Base-by-base conservation (phyloP, 2,888 invertebrate genomes). In the Pterostichus niger region DNA sequence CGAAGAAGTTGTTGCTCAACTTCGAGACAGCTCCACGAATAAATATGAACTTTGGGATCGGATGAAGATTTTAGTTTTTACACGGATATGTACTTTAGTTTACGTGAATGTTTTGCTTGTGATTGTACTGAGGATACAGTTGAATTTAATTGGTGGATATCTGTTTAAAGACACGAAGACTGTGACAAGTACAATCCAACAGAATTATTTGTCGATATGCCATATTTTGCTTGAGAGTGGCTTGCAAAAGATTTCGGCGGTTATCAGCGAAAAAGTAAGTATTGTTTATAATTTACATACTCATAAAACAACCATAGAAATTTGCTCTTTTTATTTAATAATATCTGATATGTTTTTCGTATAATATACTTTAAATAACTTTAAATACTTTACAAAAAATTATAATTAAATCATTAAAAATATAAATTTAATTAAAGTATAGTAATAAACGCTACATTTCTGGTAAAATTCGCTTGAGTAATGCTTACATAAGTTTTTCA, bases 141-240 rank as follows among this genome's bases (percentile, higher is more conserved):
- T 98, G 33, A 98, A 96, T 89, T 91, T 98, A 17, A 93, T 98
- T 82, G 97, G 98, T 52, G 98, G 98, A 1, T 96, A 96, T 89
- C 92, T 97, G 85, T 97, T 95, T 86, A 93, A 93, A 87, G 94
- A 96, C 87, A 93, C 93, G 0, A 91, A 92, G 49, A 89, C 93
- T 10, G 91, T 94, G 31, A 92, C 92, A 85, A 93, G 93, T 85
- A 92, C 93, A 24, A 89, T 95, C 17, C 96, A 97, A 88, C 94
- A 96, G 85, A 94, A 94, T 86, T 98, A 97, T 89, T 91, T 98
- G 85, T 94, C 95, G 0, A 90, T 96, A 0, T 95, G 96, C 87
- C 94, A 96, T 86, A 93, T 95, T 87, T 95, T 98, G 88, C 93
- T 98, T 84, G 92, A 94, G 6, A 91, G 93, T 83, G 97, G 97